These are phyloP conservation scores for Neopelma chrysocephalum DNA, from an alignment of 2,797 vertebrate species.

Conservation along the genomic window DNA sequence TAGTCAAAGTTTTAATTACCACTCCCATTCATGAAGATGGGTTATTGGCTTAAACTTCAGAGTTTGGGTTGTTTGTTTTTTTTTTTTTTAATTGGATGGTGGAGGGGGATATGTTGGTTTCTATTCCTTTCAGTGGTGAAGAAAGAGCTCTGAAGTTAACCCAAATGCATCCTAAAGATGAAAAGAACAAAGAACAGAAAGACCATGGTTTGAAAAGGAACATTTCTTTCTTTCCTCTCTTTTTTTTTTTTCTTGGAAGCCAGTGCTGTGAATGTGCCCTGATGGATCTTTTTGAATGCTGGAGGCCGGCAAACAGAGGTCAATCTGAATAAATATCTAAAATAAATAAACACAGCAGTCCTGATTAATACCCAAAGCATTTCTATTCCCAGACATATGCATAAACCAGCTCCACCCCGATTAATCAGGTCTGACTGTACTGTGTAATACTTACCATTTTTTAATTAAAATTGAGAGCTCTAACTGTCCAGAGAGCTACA, in stretches of 20 bases:
- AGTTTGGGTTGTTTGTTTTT: not conserved
- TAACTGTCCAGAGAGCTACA: slow-evolving; percentile 4
- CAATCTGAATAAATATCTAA: slow-evolving; percentile 9
- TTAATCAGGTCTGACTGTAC: slow-evolving; percentile 27
- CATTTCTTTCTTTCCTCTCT: not conserved
- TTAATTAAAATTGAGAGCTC: slow-evolving; percentile 26
- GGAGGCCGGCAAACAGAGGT: not conserved
- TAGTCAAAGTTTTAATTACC: not conserved
- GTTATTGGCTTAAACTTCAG: not conserved
- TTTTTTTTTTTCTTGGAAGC: not conserved
- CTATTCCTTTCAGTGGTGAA: not conserved
- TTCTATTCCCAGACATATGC: slow-evolving; percentile 2
- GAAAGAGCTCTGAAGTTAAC: not conserved
- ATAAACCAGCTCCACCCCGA: not conserved
- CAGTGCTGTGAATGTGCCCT: not conserved
- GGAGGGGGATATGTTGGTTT: not conserved
- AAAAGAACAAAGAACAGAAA: not conserved
- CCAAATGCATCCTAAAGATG: not conserved
- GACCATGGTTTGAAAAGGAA: not conserved
- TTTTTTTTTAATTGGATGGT: not conserved
- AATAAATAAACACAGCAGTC: not conserved
- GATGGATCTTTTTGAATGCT: not conserved
- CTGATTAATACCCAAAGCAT: not conserved
- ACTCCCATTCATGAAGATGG: not conserved
- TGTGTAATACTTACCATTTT: not conserved